Evolutionary conservation across 53 echinoderm and acorn worm genomes (phyloP).

Genomic region (Astropecten irregularis): DNA sequence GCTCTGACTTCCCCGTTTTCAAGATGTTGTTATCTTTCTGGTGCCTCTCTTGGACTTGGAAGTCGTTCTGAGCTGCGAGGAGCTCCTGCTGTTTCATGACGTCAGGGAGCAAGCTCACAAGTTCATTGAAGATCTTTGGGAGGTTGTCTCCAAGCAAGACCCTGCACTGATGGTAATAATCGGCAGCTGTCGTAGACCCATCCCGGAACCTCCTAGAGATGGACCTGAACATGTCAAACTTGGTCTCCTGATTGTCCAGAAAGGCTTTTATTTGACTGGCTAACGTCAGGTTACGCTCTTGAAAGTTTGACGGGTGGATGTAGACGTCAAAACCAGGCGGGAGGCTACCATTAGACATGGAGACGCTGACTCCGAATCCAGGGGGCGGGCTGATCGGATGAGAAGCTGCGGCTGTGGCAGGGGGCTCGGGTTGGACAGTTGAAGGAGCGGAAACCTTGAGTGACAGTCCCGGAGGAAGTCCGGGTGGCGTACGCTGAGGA

Average conservation of each 20-base stretch:
- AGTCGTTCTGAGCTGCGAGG: conserved; percentile 68
- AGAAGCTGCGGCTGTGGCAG: background rate
- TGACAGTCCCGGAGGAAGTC: background rate
- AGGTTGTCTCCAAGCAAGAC: conserved; percentile 79
- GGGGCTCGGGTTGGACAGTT: background rate
- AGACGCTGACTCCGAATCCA: conserved; percentile 59
- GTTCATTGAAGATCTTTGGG: conserved; percentile 74
- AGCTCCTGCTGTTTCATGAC: conserved; percentile 84
- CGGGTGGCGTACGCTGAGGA: conserved; percentile 34
- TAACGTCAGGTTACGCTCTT: conserved; percentile 75
- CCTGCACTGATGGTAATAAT: conserved; percentile 74
- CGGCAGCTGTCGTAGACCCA: conserved; percentile 47
- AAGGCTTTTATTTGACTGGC: conserved; percentile 66
- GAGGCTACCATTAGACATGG: background rate
- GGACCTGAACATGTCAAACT: conserved; percentile 76
- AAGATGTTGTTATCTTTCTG: conserved; percentile 49
- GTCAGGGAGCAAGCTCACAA: conserved; percentile 91
- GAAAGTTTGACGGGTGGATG: conserved; percentile 67
- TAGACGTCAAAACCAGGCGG: conserved; percentile 15
- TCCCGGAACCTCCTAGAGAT: conserved; percentile 81
- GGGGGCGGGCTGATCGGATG: conserved; percentile 58
- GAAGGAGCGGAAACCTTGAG: background rate
- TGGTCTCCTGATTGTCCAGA: conserved; percentile 57
- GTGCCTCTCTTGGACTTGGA: background rate
- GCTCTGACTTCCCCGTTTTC: conserved; percentile 59